Conservation (phyloP, 1,140 invertebrate genomes). For the Lepidurus apus region DNA sequence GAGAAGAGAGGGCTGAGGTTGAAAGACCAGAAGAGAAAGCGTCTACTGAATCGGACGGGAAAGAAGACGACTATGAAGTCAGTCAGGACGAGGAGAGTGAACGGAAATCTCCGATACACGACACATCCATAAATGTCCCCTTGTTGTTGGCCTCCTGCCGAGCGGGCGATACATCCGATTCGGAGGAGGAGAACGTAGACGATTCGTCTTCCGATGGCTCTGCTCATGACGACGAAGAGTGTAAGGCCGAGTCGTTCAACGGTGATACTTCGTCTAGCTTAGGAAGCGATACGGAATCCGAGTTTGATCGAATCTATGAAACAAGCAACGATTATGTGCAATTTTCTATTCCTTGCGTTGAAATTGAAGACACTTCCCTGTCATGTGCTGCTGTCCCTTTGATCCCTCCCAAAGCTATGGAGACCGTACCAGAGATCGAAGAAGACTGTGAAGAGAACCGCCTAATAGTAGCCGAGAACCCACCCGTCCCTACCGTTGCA, state of each 20-base stretch:
- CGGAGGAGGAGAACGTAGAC: not conserved
- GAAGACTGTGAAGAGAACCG: not conserved
- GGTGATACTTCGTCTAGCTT: slow-evolving; percentile 5
- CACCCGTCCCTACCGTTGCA: not conserved
- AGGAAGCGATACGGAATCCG: not conserved
- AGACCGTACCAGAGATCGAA: not conserved
- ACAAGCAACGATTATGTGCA: slow-evolving; percentile 8
- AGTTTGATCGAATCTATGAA: slow-evolving; percentile 20
- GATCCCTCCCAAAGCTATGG: not conserved
- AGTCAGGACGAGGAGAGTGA: not conserved
- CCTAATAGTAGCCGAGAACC: not conserved
- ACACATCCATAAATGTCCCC: not conserved
- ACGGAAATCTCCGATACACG: not conserved
- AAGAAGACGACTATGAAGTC: not conserved
- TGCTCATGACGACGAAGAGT: not conserved
- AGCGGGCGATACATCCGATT: not conserved
- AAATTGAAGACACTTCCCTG: not conserved
- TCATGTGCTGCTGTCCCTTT: not conserved
- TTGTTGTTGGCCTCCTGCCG: not conserved
- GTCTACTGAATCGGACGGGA: not conserved
- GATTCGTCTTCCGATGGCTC: not conserved
- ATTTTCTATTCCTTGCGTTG: not conserved
- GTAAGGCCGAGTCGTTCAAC: slow-evolving; percentile 7
- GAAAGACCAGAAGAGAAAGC: not conserved
- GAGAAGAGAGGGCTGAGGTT: not conserved